These are phyloP conservation scores for Valencia hispanica DNA, from an alignment of 2,797 vertebrate genomes.

Conservation along the genomic window DNA sequence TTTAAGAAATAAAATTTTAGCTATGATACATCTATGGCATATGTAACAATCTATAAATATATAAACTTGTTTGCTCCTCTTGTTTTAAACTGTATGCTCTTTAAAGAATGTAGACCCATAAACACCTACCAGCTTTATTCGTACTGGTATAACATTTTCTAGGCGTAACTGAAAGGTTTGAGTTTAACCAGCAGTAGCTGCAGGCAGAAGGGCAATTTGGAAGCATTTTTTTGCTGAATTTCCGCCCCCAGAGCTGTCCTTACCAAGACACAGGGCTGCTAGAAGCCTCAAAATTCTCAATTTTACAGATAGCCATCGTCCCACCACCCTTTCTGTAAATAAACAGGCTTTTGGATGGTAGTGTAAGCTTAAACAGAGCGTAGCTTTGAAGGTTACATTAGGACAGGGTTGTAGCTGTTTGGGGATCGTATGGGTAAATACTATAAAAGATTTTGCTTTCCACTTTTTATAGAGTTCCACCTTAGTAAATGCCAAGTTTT, in stretches of 20 bases:
- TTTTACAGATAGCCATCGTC: conserved; percentile 72
- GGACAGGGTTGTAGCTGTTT: neutral
- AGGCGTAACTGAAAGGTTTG: conserved; percentile 32
- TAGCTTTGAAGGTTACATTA: neutral
- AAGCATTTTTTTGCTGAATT: conserved; percentile 31
- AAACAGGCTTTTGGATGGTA: conserved; percentile 55
- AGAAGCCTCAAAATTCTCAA: conserved; percentile 58
- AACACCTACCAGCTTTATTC: conserved; percentile 14
- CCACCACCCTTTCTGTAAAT: conserved; percentile 72
- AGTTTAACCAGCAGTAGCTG: conserved; percentile 41
- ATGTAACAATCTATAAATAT: neutral
- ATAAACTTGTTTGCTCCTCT: neutral
- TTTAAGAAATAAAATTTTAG: neutral
- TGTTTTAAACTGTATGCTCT: neutral
- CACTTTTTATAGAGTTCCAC: neutral
- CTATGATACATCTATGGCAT: neutral
- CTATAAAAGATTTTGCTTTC: neutral
- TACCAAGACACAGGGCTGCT: conserved; percentile 60
- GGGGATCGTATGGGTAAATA: neutral
- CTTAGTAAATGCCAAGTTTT: neutral
- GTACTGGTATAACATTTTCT: conserved; percentile 1
- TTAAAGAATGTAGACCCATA: conserved; percentile 15
- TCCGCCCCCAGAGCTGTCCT: conserved; percentile 68
- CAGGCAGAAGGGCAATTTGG: conserved; percentile 39
- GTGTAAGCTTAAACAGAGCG: neutral